Conservation (phyloP, 2,113 vertebrate genomes). For the Lasiurus borealis region DNA sequence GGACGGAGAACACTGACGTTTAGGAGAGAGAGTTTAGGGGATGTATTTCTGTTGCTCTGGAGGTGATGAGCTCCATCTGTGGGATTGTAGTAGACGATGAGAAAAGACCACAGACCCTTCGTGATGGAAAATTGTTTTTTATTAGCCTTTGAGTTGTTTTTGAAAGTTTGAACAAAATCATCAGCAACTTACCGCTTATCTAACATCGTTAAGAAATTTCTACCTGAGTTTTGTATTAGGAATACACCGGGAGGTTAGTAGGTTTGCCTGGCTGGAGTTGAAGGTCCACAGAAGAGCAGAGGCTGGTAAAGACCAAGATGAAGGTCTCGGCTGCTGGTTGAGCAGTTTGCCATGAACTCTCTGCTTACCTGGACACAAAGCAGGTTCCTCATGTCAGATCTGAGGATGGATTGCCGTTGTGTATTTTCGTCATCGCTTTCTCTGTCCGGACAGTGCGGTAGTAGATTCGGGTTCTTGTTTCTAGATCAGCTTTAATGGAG, state of each 20-base stretch:
- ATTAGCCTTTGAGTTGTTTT: not conserved
- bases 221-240: not conserved
- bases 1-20: not conserved
- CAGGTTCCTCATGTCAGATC: not conserved
- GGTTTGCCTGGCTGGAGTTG: not conserved
- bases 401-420: not conserved
- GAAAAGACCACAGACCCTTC: not conserved
- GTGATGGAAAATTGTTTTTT: conserved; percentile 11
- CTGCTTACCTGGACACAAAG: not conserved
- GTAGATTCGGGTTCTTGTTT: not conserved
- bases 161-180: not conserved
- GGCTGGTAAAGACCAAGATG: not conserved
- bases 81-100: not conserved
- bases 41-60: not conserved
- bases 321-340: not conserved
- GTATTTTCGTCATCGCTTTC: not conserved
- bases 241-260: not conserved
- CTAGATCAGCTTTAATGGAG: not conserved
- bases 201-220: not conserved
- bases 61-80: not conserved
- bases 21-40: not conserved
- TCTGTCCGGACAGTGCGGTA: not conserved
- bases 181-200: not conserved
- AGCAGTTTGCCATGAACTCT: not conserved
- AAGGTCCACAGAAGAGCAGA: not conserved